phyloP scores from a whole-genome alignment of 2,113 vertebrate genomes.

The Numida meleagris region DNA sequence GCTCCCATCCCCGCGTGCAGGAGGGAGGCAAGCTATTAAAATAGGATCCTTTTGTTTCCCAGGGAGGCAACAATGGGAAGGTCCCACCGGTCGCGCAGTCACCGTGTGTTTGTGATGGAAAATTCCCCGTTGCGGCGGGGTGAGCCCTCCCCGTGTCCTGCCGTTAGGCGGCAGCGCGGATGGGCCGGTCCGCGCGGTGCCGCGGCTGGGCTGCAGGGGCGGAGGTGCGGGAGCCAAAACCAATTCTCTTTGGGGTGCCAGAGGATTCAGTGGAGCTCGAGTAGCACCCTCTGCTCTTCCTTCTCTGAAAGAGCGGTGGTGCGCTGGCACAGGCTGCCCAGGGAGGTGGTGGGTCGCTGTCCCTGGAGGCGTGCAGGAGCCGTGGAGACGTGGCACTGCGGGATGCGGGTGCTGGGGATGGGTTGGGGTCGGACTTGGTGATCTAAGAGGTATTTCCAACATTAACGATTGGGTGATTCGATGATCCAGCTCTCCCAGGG shows the following conservation, averaged over 20 bases:
- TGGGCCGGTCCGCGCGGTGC: not conserved
- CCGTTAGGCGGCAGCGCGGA: constrained; percentile 54
- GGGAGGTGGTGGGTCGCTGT: no score
- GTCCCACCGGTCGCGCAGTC: constrained; percentile 22
- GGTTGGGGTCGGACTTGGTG: no score
- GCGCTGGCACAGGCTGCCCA: no score
- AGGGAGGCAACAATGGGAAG: constrained; percentile 22
- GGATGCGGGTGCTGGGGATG: no score
- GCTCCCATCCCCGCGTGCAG: not conserved
- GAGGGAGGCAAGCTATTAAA: constrained; percentile 2
- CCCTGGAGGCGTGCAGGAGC: no score
- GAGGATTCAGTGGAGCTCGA: no score
- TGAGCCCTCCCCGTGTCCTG: not conserved
- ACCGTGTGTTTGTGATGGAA: constrained; percentile 54
- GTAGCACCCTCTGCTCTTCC: not conserved
- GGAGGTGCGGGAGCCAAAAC: not conserved
- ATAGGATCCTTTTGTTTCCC: constrained; percentile 37
- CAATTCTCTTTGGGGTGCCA: not conserved
- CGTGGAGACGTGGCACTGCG: no score
- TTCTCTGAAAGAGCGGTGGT: no score
- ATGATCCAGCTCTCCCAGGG: no score
- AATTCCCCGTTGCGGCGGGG: not conserved
- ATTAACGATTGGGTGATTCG: no score
- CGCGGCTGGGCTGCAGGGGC: accelerated
- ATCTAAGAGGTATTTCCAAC: no score